Evolutionary conservation across 2,888 invertebrate species (phyloP), one percentile per base, ranked within the genome.

Genomic region (Thera obeliscata): DNA sequence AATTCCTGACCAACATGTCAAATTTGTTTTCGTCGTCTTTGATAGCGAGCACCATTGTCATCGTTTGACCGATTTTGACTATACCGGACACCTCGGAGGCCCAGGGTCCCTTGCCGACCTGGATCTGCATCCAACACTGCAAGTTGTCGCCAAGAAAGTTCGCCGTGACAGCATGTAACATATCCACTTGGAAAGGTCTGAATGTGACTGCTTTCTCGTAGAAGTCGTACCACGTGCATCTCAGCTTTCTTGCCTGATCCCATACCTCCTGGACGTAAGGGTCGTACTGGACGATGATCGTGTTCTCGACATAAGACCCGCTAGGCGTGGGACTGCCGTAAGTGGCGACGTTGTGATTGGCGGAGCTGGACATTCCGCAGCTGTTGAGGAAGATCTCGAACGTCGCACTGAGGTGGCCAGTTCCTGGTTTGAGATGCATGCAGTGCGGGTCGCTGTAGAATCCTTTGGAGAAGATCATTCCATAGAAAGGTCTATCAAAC

Each of bases 81-180:
- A 98, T 98, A 64, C 98, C 98, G 0, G 98, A 98, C 46, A 98
- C 98, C 91, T 98, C 98, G 11, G 98, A 98, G n/a, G 98, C 98
- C 98, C 98, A 98, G 0, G 98, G 98, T 75, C 98, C 98, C 87
- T 98, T 98, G 65, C 98, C 98, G 56, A 98, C 98, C 91, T 98
- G 98, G 79, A 98, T 98, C 90, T 98, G 98, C 98, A 98, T 98
- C 98, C 98, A 98, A 91, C 98, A 98, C 86, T 98, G 98, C 79
- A 98, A 94, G 93, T 98, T 98, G 90, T 98, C 98, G 41, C 98
- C 98, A 78, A 98, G 95, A 95, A 98, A 98, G 94, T 98, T 98
- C 59, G 98, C 98, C 0, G 98, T 98, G 56, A 98, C 98, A 0
- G 98, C 98, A 86, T 98, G 98, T 78, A 98, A 88, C 98, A 98